Percentiles rank a stretch among this genome's conserved stretches.
These are phyloP conservation scores for Balanococcus diminutus DNA, from an alignment of 2,888 invertebrate genomes.

Conservation along the genomic window DNA sequence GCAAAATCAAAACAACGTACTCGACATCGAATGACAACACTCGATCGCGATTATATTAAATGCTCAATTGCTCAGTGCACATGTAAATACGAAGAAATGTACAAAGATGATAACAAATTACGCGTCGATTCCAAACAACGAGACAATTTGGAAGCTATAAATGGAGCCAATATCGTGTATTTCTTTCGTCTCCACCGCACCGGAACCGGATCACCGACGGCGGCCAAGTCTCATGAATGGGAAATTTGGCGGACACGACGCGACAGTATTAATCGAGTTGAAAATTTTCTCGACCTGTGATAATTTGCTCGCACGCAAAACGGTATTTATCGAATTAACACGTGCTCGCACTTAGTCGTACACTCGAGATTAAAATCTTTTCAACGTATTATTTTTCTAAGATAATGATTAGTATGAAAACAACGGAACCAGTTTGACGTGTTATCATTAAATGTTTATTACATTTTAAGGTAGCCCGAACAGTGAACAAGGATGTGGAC, in stretches of 20 bases:
- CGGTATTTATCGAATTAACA: slow-evolving; percentile 1
- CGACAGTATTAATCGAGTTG: neutral
- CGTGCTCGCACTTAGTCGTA: neutral
- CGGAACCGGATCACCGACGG: neutral
- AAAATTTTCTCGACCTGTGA: neutral
- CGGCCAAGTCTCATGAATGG: neutral
- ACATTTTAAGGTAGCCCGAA: neutral
- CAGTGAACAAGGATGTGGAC: neutral
- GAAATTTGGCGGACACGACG: neutral
- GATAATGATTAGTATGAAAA: slow-evolving; percentile 25
- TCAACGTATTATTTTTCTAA: slow-evolving; percentile 18
- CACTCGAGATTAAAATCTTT: neutral
- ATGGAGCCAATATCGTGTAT: neutral
- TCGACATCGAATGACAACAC: neutral
- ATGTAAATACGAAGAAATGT: neutral
- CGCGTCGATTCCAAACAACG: neutral
- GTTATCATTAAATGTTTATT: slow-evolving; percentile 23
- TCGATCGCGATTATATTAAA: neutral
- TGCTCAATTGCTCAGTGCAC: neutral
- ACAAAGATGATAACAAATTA: neutral
- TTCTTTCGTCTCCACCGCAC: neutral
- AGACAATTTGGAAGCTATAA: neutral
- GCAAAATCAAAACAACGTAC: neutral
- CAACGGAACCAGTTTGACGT: slow-evolving; percentile 33
- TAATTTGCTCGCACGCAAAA: neutral